These are phyloP conservation scores for Rhinoraja longicauda DNA, from an alignment of 2,797 vertebrate genomes.

Conservation along the genomic window DNA sequence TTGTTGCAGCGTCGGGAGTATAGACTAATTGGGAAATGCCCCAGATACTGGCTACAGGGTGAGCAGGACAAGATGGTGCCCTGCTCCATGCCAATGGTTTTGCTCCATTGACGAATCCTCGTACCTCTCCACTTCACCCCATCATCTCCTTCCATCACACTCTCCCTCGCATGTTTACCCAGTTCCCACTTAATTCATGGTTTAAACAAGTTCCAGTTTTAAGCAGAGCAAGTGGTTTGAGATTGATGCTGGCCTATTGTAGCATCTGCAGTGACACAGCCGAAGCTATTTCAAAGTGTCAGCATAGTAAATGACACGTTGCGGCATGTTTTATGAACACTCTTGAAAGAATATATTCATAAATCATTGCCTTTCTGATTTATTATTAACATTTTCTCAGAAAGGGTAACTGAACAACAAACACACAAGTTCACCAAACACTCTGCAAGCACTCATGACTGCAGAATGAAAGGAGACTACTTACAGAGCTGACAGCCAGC, in stretches of 20 bases:
- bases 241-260: not conserved
- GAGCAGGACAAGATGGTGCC: too few species aligned
- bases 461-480: not conserved
- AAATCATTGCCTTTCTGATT: not conserved
- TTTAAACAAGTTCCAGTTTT: not conserved
- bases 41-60: not conserved
- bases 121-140: not conserved
- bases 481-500: too few species aligned
- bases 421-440: not conserved
- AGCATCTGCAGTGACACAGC: not conserved
- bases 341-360: slow-evolving; percentile 28
- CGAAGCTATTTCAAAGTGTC: not conserved
- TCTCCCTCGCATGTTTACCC: not conserved
- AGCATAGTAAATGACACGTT: not conserved
- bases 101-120: not conserved
- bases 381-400: not conserved
- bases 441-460: not conserved
- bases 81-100: not conserved
- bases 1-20: not conserved
- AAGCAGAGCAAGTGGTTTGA: not conserved
- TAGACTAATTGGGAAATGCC: not conserved
- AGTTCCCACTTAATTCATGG: not conserved
- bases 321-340: not conserved
- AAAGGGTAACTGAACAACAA: not conserved
- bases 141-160: not conserved